Conservation (phyloP, 2,113 vertebrate species). For the Telmatochromis bifrenatus region DNA sequence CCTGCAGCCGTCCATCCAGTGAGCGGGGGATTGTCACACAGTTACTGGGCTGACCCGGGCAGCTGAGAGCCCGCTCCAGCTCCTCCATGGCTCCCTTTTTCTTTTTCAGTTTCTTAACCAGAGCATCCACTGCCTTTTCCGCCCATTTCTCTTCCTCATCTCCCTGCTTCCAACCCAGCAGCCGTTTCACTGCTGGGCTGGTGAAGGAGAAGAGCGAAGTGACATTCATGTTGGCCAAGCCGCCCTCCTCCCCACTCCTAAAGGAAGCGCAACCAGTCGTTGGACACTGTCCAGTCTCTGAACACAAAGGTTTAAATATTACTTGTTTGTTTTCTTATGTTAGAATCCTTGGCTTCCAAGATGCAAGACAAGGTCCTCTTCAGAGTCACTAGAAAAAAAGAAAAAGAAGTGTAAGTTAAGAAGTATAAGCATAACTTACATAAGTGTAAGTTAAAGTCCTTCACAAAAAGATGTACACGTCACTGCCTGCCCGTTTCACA, state of each 20-base stretch:
- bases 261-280: background rate
- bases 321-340: background rate
- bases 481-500: background rate
- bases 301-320: background rate
- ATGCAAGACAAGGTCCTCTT: background rate
- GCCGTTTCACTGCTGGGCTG: slow-evolving; percentile 92
- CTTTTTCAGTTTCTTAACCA: slow-evolving; percentile 97
- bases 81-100: slow-evolving; percentile 99
- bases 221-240: slow-evolving; percentile 81
- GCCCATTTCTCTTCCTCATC: slow-evolving; percentile 99
- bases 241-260: slow-evolving; percentile 35
- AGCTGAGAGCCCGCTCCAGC: slow-evolving; percentile 90
- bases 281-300: background rate
- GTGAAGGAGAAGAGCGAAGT: slow-evolving; percentile 98
- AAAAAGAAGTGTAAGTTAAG: background rate
- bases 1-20: slow-evolving; percentile 89
- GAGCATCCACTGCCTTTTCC: slow-evolving; percentile 91
- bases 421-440: background rate
- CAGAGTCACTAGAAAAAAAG: slow-evolving; percentile 1
- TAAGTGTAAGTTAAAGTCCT: background rate
- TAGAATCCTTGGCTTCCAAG: background rate
- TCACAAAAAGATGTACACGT: background rate
- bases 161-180: slow-evolving; percentile 96
- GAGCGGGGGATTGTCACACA: slow-evolving; percentile 96
- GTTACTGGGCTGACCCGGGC: slow-evolving; percentile 91